Base-by-base conservation (phyloP, 2,113 vertebrate genomes). In the Eleginops maclovinus region DNA sequence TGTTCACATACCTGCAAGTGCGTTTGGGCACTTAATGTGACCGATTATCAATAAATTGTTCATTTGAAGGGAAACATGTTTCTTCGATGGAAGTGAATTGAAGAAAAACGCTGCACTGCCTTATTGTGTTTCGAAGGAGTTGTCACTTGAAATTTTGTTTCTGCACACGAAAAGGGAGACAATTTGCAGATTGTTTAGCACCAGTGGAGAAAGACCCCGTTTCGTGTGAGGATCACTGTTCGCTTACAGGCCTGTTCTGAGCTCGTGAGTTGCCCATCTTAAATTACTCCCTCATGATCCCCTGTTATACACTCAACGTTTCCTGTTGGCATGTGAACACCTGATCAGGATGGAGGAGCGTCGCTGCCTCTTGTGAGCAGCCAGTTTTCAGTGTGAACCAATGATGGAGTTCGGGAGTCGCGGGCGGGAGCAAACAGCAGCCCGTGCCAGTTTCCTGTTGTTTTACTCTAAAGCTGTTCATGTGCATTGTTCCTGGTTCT, bases 31-130 rank as follows among this genome's bases (percentile, higher is more conserved):
- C 96, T 96, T 92, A 96, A 84, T 96, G 96, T 97, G 96, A 97
- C 97, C 96, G 95, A 95, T 96, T 97, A 94, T 98, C 95, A 99
- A 99, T 99, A 99, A 99, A 99, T 99, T 94, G 96, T 97, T 98
- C 97, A 98, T 98, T 97, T 97, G 97, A 97, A 97, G 97, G 97
- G 96, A 93, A 93, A 94, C 90, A 81, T 96, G 96, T 98, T 95
- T 97, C 96, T 99, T 97, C 96, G 94, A 97, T 96, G 97, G 96
- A 97, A 92, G 94, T 98, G 95, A 98, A 96, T 99, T 97, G 97
- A 96, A 96, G 95, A 96, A 96, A 87, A 87, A 47, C 95, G 89
- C 88, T 96, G 94, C 94, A 75, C 41, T 89, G 54, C 91, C 90
- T 92, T 91, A 88, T 93, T 94, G 87, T 93, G 88, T 95, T 94